phyloP scores from a whole-genome alignment of 1,140 invertebrate species.

The Megathymus violae region DNA sequence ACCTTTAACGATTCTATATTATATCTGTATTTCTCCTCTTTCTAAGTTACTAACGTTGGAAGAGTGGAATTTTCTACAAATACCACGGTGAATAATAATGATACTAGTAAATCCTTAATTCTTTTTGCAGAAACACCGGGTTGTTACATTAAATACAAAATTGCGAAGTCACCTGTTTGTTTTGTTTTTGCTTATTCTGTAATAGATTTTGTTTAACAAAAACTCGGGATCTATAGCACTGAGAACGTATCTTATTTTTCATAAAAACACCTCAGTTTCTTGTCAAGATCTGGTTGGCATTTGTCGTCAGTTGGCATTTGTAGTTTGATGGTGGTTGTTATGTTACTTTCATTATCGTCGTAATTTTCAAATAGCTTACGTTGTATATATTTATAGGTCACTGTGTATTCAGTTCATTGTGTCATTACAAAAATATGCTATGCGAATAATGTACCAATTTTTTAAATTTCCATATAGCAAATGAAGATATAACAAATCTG shows the following conservation, averaged over 20 bases:
- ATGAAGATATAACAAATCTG: slow-evolving; percentile 23
- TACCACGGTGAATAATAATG: too few relatives aligned
- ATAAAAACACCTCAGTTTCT: slow-evolving; percentile 38
- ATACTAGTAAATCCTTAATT: too few relatives aligned
- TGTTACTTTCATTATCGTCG: background rate
- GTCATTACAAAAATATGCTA: too few relatives aligned
- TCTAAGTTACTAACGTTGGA: too few relatives aligned
- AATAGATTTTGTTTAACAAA: slow-evolving; percentile 8
- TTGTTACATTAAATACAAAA: background rate
- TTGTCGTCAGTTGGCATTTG: too few relatives aligned
- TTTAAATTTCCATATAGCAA: slow-evolving; percentile 8
- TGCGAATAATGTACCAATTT: too few relatives aligned
- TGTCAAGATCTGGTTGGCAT: slow-evolving; percentile 6
- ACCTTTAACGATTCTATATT: too few relatives aligned
- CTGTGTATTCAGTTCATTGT: too few relatives aligned
- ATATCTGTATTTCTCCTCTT: too few relatives aligned
- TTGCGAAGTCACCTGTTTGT: background rate
- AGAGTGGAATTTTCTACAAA: too few relatives aligned
- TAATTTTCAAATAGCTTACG: background rate
- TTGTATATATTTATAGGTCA: background rate
- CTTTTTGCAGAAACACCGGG: too few relatives aligned
- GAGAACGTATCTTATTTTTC: slow-evolving; percentile 34
- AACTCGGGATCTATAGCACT: slow-evolving; percentile 21
- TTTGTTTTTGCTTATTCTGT: slow-evolving; percentile 9
- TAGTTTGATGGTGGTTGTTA: too few relatives aligned